These are phyloP conservation scores for Clinocottus analis DNA, from an alignment of 2,113 vertebrate species.

Conservation along the genomic window DNA sequence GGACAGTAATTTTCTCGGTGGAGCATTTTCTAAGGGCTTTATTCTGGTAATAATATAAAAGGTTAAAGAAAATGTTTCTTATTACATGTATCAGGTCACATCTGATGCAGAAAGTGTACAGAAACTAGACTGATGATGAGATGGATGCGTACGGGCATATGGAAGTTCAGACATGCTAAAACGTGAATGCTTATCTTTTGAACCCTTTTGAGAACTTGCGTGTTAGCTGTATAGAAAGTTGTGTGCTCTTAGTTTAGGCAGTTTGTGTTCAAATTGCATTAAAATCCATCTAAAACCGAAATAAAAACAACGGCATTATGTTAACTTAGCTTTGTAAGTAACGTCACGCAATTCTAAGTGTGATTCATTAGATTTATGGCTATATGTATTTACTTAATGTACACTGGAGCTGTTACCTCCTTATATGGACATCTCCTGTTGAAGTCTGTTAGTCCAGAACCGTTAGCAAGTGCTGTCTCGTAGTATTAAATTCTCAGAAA, in stretches of 20 bases:
- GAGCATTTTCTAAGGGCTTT: neutral
- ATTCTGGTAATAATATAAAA: neutral
- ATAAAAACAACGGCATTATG: neutral
- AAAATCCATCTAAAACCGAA: neutral
- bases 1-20: neutral
- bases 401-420: slow-evolving; percentile 20
- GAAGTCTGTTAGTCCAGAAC: slow-evolving; percentile 7
- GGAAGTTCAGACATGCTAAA: neutral
- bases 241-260: neutral
- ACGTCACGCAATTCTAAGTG: neutral
- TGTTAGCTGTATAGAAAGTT: neutral
- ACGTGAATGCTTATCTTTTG: neutral
- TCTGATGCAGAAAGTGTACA: neutral
- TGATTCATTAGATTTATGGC: neutral
- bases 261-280: neutral
- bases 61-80: neutral
- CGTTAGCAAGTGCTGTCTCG: slow-evolving; percentile 21
- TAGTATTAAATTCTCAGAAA: slow-evolving; percentile 42
- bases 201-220: no score
- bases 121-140: neutral
- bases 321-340: neutral
- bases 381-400: neutral
- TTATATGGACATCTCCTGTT: slow-evolving; percentile 22
- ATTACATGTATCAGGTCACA: neutral
- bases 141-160: neutral